Evolutionary conservation across 2,797 vertebrate genomes (phyloP), one percentile per base, ranked within the genome.

Genomic region (Pseudochirops corinnae): DNA sequence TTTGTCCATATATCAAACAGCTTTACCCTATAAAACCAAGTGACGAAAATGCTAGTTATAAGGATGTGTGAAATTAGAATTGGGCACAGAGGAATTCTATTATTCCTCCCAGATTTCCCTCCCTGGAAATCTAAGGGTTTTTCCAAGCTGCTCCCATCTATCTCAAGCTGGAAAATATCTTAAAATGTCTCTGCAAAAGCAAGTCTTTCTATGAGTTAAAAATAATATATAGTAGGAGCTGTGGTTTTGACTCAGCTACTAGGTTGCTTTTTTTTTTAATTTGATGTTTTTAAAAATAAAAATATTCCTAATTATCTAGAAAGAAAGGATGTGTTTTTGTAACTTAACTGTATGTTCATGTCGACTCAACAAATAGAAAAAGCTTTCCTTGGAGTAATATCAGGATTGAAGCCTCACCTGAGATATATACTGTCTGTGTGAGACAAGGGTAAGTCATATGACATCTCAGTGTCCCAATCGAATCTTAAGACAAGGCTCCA

Each of bases 101-200:
- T 11, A 39, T 57, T 90, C 5, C 24, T 24, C 92, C 56, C 94
- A 58, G 12, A 90, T 91, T 58, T 92, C 21, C 46, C 93, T 93
- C 16, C 93, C 82, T 96, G 95, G 82, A 92, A 87, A 93, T 93
- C 5, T 55, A 74, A n/a, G 53, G 29, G 9, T 12, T n/a, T 94
- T 87, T 26, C 74, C 39, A 87, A 46, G 39, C 21, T 87, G n/a
- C 21, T 87, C 0, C 0, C 24, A 50, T 87, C 74, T 87, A 46
- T 87, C 12, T 74, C 62, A 90, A 92, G 52, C 58, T 92, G 18
- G 92, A 95, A 96, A 56, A 94, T 90, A n/a, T 26, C 74, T 93
- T 26, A 56, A 94, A 67, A 82, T 96, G 24, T 93, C 90, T 96
- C 53, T 94, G 93, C 74, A 50, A 87, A 87, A 87, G 74, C 39